Evolutionary conservation across 2,888 invertebrate species (phyloP).

Genomic region (Phengaris alcon): DNA sequence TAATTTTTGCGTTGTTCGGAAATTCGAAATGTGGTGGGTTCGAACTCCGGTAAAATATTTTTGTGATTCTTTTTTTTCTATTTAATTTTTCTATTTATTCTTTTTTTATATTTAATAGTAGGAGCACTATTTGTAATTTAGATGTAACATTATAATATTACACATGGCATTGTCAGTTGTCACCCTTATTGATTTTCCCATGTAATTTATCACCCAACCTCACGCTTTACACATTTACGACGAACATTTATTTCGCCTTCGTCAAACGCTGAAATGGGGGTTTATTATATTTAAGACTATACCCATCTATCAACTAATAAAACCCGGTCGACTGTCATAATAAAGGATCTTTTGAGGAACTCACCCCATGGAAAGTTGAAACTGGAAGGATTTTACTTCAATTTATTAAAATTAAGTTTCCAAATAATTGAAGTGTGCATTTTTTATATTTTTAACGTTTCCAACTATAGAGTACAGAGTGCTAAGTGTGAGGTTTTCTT

Average conservation of each 20-base stretch:
- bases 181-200: constrained; percentile 20
- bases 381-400: neutral
- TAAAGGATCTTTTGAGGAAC: neutral
- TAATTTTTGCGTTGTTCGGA: too few relatives aligned
- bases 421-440: too few relatives aligned
- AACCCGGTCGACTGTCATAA: neutral
- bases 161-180: constrained; percentile 15
- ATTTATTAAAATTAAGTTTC: neutral
- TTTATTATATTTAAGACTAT: constrained; percentile 21
- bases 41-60: too few relatives aligned
- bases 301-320: constrained; percentile 11
- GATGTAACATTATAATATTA: too few relatives aligned
- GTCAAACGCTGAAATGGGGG: constrained; percentile 8
- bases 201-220: constrained; percentile 16
- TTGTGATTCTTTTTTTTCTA: too few relatives aligned
- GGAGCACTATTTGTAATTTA: too few relatives aligned
- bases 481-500: too few relatives aligned
- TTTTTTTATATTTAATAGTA: too few relatives aligned
- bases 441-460: too few relatives aligned
- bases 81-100: too few relatives aligned
- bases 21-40: too few relatives aligned
- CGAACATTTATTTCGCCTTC: neutral
- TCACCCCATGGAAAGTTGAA: neutral
- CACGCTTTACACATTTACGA: constrained; percentile 22
- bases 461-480: too few relatives aligned